Conservation (phyloP, 2,113 vertebrate genomes). For the Columbina picui region DNA sequence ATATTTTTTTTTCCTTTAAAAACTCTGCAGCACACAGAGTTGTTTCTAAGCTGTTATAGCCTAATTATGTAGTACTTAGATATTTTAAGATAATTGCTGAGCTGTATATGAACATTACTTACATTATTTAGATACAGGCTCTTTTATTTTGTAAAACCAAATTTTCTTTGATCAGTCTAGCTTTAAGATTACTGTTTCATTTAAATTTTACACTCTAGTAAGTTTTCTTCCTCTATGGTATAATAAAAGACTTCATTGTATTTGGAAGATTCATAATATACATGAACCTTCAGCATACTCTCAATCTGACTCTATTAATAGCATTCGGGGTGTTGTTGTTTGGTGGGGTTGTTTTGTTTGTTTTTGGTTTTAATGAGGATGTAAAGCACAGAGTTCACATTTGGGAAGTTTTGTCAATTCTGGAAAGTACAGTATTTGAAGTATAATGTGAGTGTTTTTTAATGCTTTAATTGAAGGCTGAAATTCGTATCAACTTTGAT, state of each 20-base stretch:
- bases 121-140: not conserved
- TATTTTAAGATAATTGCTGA: not conserved
- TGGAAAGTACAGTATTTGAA: not conserved
- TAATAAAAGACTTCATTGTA: not conserved
- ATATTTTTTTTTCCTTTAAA: not conserved
- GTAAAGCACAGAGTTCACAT: not conserved
- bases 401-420: not conserved
- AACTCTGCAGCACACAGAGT: not conserved
- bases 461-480: conserved; percentile 79
- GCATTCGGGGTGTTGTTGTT: not conserved
- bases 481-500: conserved; percentile 90
- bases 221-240: not conserved
- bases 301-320: not conserved
- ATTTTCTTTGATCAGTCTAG: not conserved
- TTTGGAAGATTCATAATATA: not conserved
- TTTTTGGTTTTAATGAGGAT: not conserved
- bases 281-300: not conserved
- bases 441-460: not conserved
- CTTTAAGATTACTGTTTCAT: not conserved
- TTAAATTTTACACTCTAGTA: not conserved
- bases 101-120: not conserved
- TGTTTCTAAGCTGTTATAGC: not conserved
- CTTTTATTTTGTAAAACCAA: not conserved
- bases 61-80: not conserved
- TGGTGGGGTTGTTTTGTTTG: not conserved